These are phyloP conservation scores for Cabera pusaria DNA, from an alignment of 2,888 invertebrate genomes.

Conservation along the genomic window DNA sequence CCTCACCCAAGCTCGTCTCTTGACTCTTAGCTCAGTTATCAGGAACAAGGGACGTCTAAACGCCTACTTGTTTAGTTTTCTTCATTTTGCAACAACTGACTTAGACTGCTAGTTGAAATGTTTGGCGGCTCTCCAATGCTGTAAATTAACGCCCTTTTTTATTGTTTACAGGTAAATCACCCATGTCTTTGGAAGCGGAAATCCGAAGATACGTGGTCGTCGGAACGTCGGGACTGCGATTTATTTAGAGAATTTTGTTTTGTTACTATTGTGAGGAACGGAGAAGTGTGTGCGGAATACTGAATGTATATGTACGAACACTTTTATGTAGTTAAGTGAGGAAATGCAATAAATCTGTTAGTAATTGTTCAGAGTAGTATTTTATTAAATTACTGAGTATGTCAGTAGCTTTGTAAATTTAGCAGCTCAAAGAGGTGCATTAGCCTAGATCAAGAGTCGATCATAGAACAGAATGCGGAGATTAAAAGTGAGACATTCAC, in stretches of 20 bases:
- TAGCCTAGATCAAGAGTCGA: slow-evolving; percentile 16
- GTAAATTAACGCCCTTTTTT: slow-evolving; percentile 79
- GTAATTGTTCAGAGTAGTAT: slow-evolving; percentile 22
- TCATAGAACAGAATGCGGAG: background rate
- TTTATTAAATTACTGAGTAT: slow-evolving; percentile 19
- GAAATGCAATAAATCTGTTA: slow-evolving; percentile 26
- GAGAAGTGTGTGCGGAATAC: slow-evolving; percentile 17
- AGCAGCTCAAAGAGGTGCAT: slow-evolving; percentile 8
- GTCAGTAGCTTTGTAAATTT: slow-evolving; percentile 1
- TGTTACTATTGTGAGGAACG: slow-evolving; percentile 29
- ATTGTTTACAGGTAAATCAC: slow-evolving; percentile 80
- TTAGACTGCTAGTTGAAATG: slow-evolving; percentile 78
- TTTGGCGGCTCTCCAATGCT: slow-evolving; percentile 72
- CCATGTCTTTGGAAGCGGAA: slow-evolving; percentile 58
- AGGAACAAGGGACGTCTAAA: slow-evolving; percentile 60
- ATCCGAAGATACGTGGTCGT: slow-evolving; percentile 52
- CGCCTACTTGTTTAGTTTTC: slow-evolving; percentile 70
- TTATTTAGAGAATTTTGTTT: slow-evolving; percentile 38
- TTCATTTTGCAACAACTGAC: slow-evolving; percentile 72
- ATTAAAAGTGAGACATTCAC: slow-evolving; percentile 9
- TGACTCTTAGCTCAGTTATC: slow-evolving; percentile 65
- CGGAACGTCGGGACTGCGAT: slow-evolving; percentile 31
- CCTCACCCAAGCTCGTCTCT: slow-evolving; percentile 74
- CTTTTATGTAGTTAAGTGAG: slow-evolving; percentile 9
- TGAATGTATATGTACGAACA: slow-evolving; percentile 16